Percentiles rank a stretch among this genome's conserved stretches.
These are phyloP conservation scores for Plebejus argus DNA, from an alignment of 2,888 invertebrate species.

Conservation along the genomic window DNA sequence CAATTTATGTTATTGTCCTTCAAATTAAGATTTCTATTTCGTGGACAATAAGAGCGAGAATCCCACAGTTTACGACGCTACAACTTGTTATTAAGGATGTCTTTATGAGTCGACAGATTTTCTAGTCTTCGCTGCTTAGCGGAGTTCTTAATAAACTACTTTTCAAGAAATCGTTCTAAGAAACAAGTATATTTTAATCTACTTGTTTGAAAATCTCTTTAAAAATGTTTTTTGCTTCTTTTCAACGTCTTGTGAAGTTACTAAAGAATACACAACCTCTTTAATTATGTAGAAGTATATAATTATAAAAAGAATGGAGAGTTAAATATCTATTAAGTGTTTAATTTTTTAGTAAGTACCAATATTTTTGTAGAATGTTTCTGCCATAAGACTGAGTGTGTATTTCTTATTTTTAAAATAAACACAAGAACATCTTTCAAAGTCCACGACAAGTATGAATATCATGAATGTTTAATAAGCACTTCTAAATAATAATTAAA, in stretches of 20 bases:
- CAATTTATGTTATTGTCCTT: not conserved
- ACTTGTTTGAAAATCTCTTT: slow-evolving; percentile 6
- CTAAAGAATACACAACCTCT: too few species aligned
- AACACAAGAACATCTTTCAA: not conserved
- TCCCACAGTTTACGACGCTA: not conserved
- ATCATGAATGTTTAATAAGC: not conserved
- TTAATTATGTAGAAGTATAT: not conserved
- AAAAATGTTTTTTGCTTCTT: not conserved
- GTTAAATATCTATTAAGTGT: too few species aligned
- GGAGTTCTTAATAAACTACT: slow-evolving; percentile 28
- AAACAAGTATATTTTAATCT: slow-evolving; percentile 20
- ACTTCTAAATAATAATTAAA: not conserved
- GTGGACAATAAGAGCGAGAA: not conserved
- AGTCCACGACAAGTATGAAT: not conserved
- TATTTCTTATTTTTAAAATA: not conserved
- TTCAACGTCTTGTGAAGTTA: too few species aligned
- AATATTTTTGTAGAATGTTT: too few species aligned
- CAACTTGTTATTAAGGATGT: slow-evolving; percentile 26
- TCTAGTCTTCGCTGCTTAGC: slow-evolving; percentile 18
- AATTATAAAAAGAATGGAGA: too few species aligned
- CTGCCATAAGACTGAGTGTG: not conserved
- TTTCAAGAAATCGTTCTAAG: slow-evolving; percentile 21
- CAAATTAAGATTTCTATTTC: not conserved
- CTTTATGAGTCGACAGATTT: slow-evolving; percentile 22
- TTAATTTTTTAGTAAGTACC: not conserved